Base-by-base conservation (phyloP, 1,140 invertebrate genomes). In the Bombus fervidus region DNA sequence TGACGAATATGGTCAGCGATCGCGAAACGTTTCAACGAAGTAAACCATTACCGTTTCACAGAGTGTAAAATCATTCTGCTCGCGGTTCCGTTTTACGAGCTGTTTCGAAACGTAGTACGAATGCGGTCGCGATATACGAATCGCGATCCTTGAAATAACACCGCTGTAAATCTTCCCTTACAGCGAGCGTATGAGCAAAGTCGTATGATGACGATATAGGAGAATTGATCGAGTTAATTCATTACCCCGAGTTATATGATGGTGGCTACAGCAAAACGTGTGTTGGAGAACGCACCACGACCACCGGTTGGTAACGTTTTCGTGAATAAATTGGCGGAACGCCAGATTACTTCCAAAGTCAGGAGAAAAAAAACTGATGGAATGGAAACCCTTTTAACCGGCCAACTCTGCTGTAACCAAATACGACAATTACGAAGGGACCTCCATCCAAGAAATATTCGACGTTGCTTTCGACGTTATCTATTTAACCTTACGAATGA, bases 271-370 rank as follows among this genome's bases (percentile, higher is more conserved):
- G 25, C 22, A 64, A 41, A 34, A 22, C 28, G 18, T 22, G 75
- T 25, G n/a, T 28, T 3, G 59, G 25, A 28, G 31, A 73, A n/a
- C 28, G 43, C 18, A 25, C 43, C 9, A 12, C 37, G 28, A 43
- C 34, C 25, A 28, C 15, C 10, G 15, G 25, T 12, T 34, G 41
- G 34, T 37, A 28, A 31, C 6, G 34, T 43, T 76, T 47, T 39
- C 53, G 18, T 18, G 34, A 22, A 53, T 57, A 43, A 81, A 86
- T 82, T 86, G 84, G 84, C 62, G 39, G 25, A 22, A 13, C 15
- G 79, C 62, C 84, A 86, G 84, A 86, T 75, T 86, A 73, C 59
- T 47, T 43, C 25, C 62, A 43, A 64, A 57, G 62, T 62, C 39
- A 39, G 2, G 18, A 73, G 72, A 69, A 84, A 83, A 76, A 64